Conservation (phyloP, 2,113 vertebrate genomes). For the Coturnix japonica region DNA sequence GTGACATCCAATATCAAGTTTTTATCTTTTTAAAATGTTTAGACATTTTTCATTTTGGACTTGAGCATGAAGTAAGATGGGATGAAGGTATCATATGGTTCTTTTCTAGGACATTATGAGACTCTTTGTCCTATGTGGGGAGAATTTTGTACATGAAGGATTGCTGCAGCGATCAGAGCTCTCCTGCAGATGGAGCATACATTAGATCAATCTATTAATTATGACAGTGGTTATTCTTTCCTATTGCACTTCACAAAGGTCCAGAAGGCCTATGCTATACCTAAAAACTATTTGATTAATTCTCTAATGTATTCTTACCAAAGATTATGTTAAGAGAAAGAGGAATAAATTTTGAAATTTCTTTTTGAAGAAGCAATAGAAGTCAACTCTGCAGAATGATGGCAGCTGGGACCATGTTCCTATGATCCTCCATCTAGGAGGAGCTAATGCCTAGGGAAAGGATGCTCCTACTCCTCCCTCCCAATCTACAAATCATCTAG, state of each 20-base stretch:
- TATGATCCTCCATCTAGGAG: neutral
- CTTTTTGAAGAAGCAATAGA: neutral
- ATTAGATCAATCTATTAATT: neutral
- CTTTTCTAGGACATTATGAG: neutral
- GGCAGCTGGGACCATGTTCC: neutral
- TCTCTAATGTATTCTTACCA: neutral
- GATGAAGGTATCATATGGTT: neutral
- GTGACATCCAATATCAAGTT: neutral
- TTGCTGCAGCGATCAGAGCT: neutral
- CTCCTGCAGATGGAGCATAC: neutral
- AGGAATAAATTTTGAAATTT: neutral
- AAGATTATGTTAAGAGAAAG: neutral
- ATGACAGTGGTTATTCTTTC: neutral
- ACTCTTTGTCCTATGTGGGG: neutral
- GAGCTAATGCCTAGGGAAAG: neutral
- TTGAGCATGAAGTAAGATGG: neutral
- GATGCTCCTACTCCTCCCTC: neutral
- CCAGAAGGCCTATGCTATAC: neutral
- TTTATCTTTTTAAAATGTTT: neutral
- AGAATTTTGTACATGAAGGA: neutral
- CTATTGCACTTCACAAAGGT: neutral
- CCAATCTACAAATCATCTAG: neutral
- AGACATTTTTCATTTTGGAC: neutral
- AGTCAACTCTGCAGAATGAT: neutral
- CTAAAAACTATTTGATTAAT: neutral